Percentiles rank a stretch among this genome's conserved stretches.
These are phyloP conservation scores for Nesidiocoris tenuis DNA, from an alignment of 2,888 invertebrate genomes.

Conservation along the genomic window DNA sequence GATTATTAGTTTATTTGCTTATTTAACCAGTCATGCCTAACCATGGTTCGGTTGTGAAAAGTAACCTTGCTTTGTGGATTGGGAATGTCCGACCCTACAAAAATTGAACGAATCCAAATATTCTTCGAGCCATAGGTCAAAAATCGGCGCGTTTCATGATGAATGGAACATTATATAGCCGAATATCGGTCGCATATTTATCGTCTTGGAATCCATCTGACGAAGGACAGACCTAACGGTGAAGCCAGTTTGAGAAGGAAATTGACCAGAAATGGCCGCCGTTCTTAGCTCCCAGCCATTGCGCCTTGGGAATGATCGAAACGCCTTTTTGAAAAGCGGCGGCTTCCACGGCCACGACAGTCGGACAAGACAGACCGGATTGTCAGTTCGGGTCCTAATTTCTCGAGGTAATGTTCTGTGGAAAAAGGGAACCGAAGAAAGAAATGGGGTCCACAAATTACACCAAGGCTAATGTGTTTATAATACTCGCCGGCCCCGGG, in stretches of 20 bases:
- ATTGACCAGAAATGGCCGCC: background rate
- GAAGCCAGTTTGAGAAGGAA: background rate
- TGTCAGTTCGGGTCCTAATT: slow-evolving; percentile 9
- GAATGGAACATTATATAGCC: too few species aligned
- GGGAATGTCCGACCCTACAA: too few species aligned
- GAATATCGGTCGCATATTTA: too few species aligned
- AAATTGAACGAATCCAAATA: too few species aligned
- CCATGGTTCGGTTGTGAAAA: too few species aligned
- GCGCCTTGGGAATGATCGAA: background rate
- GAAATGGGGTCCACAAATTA: slow-evolving; percentile 45
- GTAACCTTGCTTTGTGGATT: too few species aligned
- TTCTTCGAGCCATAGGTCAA: too few species aligned
- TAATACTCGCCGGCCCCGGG: slow-evolving; percentile 38
- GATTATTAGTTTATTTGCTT: too few species aligned
- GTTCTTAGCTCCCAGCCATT: background rate
- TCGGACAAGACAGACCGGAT: background rate
- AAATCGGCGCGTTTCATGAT: too few species aligned
- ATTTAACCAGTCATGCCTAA: too few species aligned
- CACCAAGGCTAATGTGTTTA: slow-evolving; percentile 47
- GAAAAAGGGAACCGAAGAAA: slow-evolving; percentile 34
- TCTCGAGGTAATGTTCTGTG: slow-evolving; percentile 46
- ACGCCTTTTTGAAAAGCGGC: background rate
- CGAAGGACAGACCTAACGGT: too few species aligned
- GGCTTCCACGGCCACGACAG: background rate
- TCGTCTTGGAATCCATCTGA: too few species aligned